Percentiles rank a stretch among this genome's conserved stretches.
These are phyloP conservation scores for Heteractis magnifica DNA, from an alignment of 92 coral and sea anemone genomes.

Conservation along the genomic window DNA sequence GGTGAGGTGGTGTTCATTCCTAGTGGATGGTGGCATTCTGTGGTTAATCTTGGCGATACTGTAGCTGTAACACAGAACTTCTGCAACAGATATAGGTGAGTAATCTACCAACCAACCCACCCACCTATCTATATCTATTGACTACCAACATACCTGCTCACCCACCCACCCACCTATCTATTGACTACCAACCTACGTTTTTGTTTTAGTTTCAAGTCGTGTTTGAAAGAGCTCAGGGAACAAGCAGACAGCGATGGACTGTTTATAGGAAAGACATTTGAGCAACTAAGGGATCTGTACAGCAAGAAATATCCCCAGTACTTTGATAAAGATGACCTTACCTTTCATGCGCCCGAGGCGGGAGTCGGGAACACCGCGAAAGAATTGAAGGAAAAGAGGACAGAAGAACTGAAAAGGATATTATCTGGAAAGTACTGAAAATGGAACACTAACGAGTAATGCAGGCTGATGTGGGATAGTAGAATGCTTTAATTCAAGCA, in stretches of 20 bases:
- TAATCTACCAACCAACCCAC: neutral
- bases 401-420: slow-evolving; percentile 48
- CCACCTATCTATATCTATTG: neutral
- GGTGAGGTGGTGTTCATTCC: slow-evolving; percentile 82
- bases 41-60: slow-evolving; percentile 74
- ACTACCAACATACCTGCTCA: neutral
- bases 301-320: slow-evolving; percentile 43
- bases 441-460: neutral
- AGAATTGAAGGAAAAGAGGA: slow-evolving; percentile 28
- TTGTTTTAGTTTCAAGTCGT: slow-evolving; percentile 49
- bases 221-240: slow-evolving; percentile 62
- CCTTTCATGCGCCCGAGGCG: slow-evolving; percentile 48
- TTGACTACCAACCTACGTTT: too few relatives aligned
- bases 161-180: neutral
- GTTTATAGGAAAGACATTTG: slow-evolving; percentile 74
- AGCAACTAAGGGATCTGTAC: slow-evolving; percentile 65
- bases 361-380: slow-evolving; percentile 48
- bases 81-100: slow-evolving; percentile 78
- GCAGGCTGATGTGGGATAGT: too few relatives aligned
- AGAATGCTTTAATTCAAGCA: too few relatives aligned
- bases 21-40: slow-evolving; percentile 88
- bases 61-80: slow-evolving; percentile 80
- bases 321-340: slow-evolving; percentile 53
- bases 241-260: slow-evolving; percentile 82
- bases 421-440: slow-evolving; percentile 40